Evolutionary conservation across 2,113 vertebrate species (phyloP).

Genomic region (Rostratula benghalensis): DNA sequence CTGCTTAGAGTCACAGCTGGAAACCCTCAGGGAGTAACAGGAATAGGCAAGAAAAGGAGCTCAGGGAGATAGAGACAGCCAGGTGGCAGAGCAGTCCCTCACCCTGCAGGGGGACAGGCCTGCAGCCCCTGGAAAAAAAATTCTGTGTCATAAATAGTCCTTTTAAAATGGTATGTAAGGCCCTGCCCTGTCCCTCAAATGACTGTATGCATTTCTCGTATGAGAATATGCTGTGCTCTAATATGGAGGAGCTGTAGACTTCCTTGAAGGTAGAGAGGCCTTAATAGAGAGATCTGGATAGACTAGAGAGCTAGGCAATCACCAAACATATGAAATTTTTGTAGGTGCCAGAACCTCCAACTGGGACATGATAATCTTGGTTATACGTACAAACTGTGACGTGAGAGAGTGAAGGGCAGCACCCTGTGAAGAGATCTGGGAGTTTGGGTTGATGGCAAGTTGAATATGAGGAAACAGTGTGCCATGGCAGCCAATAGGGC

Average conservation of each 20-base stretch:
- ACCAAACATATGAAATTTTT: neutral
- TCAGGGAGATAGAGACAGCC: neutral
- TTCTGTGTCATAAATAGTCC: neutral
- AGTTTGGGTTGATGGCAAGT: neutral
- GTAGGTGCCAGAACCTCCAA: neutral
- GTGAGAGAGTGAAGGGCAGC: neutral
- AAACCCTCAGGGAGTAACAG: neutral
- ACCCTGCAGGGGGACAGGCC: neutral
- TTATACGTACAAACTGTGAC: rapidly evolving
- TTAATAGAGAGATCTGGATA: neutral
- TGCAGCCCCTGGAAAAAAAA: neutral
- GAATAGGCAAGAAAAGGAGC: neutral
- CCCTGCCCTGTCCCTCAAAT: neutral
- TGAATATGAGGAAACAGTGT: neutral
- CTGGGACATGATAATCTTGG: neutral
- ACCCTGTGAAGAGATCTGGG: rapidly evolving
- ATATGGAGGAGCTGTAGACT: neutral
- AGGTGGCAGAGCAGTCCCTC: neutral
- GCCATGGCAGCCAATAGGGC: neutral
- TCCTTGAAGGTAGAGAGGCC: neutral
- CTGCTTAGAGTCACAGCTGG: neutral
- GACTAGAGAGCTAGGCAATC: neutral
- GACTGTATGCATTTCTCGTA: neutral
- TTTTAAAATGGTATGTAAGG: neutral
- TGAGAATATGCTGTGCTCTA: neutral